Evolutionary conservation across 2,113 vertebrate species (phyloP), one percentile per base, ranked within the genome.

Genomic region (Halcyon malimbica): DNA sequence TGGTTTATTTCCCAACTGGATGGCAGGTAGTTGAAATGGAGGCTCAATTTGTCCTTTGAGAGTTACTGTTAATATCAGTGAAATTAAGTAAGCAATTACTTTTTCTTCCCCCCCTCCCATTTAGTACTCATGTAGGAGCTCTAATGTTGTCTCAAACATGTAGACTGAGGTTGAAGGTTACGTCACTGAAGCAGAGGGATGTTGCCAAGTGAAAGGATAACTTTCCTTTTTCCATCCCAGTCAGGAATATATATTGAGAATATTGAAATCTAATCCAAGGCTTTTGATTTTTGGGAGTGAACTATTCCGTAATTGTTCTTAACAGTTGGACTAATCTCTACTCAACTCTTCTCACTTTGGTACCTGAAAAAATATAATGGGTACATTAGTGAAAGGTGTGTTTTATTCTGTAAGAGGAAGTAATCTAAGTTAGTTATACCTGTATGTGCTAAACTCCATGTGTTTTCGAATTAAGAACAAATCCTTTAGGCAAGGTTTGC

Each of bases 371-470:
- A 59, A 33, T 86, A 11, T 1, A 0, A 59, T 54, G 17, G 28
- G 3, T n/a, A 16, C 8, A 6, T 67, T 56, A 68, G 15, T 23
- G 21, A 85, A 81, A 75, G 4, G 6, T 71, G 8, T 56, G 9
- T 91, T 89, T 70, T 75, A 37, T 60, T 91, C 35, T 85, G 35
- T 2, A 1, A 57, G 17, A 19, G 37, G 16, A 87, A 63, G 35
- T 63, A 54, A 62, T 56, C 35, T 62, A 51, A 48, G 13, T 2
- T 85, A 29, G 31, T n/a, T 6, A 68, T 59, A 71, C 4, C 10
- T 39, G 4, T 23, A 17, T 71, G 18, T 48, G 68, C 64, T 56
- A 75, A 87, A 70, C 2, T 24, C 13, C 21, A 33, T 0, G 0
- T n/a, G 18, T 54, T 93, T 93, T 77, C 17, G 29, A 65, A 80